phyloP scores from a whole-genome alignment of 2,888 invertebrate species.

The Orthosia cruda region DNA sequence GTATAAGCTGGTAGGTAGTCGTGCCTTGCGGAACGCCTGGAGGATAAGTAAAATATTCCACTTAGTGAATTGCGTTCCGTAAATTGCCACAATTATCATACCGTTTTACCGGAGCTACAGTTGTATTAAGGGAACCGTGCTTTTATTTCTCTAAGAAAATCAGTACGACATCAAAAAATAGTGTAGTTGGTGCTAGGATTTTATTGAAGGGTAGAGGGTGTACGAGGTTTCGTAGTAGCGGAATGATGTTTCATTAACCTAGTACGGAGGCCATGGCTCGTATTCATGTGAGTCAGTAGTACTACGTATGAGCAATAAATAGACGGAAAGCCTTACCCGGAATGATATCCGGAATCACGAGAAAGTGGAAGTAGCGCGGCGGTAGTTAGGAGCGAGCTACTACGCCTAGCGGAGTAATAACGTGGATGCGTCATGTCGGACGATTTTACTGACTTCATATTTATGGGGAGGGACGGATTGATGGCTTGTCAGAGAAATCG shows the following conservation, averaged over 20 bases:
- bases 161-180: slow-evolving; percentile 59
- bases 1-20: slow-evolving; percentile 83
- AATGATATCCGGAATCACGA: slow-evolving; percentile 84
- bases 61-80: slow-evolving; percentile 87
- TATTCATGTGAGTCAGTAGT: slow-evolving; percentile 76
- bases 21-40: slow-evolving; percentile 82
- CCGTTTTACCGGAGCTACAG: slow-evolving; percentile 73
- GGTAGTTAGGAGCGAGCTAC: slow-evolving; percentile 64
- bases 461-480: slow-evolving; percentile 58
- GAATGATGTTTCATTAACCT: slow-evolving; percentile 76
- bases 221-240: slow-evolving; percentile 71
- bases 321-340: slow-evolving; percentile 86
- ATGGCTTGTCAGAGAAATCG: slow-evolving; percentile 31
- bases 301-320: slow-evolving; percentile 84
- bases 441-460: slow-evolving; percentile 65
- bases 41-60: slow-evolving; percentile 90
- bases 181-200: slow-evolving; percentile 56
- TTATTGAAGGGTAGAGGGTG: slow-evolving; percentile 65
- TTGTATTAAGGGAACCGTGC: slow-evolving; percentile 54
- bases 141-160: slow-evolving; percentile 60
- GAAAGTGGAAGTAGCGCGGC: slow-evolving; percentile 63
- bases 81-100: slow-evolving; percentile 86
- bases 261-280: slow-evolving; percentile 74
- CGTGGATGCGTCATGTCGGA: slow-evolving; percentile 66
- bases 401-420: slow-evolving; percentile 67